These are phyloP conservation scores for Babylonia areolata DNA, from an alignment of 1,140 invertebrate species.

Conservation along the genomic window DNA sequence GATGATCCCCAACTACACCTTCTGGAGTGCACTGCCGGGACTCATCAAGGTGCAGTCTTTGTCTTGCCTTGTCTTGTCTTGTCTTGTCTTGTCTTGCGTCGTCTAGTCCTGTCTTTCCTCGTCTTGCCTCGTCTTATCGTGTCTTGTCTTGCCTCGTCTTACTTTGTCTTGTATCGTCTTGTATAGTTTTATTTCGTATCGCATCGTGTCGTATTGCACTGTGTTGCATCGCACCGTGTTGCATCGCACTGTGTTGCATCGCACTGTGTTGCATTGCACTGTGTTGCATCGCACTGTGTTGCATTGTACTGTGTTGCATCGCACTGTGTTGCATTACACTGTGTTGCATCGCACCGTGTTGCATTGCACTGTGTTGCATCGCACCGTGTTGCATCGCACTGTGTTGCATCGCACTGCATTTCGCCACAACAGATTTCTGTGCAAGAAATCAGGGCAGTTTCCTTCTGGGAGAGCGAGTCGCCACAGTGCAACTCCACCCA, in stretches of 20 bases:
- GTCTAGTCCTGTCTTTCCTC: not conserved
- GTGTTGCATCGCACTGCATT: not conserved
- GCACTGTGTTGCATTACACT: not conserved
- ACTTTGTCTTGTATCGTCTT: not conserved
- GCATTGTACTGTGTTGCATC: not conserved
- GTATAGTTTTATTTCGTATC: not conserved
- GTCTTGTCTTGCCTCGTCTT: not conserved
- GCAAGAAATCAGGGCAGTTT: too few relatives aligned
- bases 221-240: not conserved
- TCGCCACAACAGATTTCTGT: too few relatives aligned
- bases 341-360: not conserved
- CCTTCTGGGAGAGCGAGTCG: too few relatives aligned
- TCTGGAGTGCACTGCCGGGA: constrained; percentile 47
- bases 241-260: not conserved
- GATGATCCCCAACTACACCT: constrained; percentile 49
- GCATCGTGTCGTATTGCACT: not conserved
- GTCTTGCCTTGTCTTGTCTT: not conserved
- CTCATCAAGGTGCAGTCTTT: constrained; percentile 36
- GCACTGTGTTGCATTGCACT: not conserved
- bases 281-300: not conserved
- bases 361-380: not conserved
- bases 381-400: not conserved
- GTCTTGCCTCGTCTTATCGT: not conserved
- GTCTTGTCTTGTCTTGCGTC: not conserved
- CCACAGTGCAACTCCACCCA: too few relatives aligned